phyloP scores from a whole-genome alignment of 2,797 vertebrate species.

The Hoplostethus atlanticus region DNA sequence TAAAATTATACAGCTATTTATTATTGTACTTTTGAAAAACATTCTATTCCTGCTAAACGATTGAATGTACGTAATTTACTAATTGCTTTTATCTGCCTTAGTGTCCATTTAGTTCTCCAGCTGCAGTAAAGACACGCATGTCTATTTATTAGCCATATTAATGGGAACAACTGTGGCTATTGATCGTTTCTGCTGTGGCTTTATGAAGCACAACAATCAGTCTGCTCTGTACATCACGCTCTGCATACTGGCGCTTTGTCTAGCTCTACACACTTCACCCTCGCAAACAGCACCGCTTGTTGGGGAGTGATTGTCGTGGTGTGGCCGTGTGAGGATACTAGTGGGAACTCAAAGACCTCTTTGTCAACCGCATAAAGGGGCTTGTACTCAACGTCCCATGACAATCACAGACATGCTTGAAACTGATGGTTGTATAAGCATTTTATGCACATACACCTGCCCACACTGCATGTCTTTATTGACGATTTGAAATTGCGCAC shows the following conservation, averaged over 20 bases:
- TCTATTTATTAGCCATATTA: neutral
- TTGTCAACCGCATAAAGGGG: conserved; percentile 26
- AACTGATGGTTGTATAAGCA: conserved; percentile 34
- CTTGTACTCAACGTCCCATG: conserved; percentile 22
- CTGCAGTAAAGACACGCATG: neutral
- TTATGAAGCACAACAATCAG: conserved; percentile 43
- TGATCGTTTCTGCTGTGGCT: conserved; percentile 31
- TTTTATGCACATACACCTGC: neutral
- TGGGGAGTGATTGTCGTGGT: conserved; percentile 15
- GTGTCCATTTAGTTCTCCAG: too few species aligned
- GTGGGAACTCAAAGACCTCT: conserved; percentile 37
- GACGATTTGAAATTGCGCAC: conserved; percentile 45
- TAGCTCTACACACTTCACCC: conserved; percentile 12
- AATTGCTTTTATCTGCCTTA: too few species aligned
- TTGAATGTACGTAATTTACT: too few species aligned
- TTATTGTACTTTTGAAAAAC: too few species aligned
- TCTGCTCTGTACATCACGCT: conserved; percentile 2
- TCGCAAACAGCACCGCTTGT: conserved; percentile 25
- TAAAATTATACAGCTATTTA: too few species aligned
- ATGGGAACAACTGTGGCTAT: conserved; percentile 24
- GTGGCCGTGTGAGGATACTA: neutral
- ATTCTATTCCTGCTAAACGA: too few species aligned
- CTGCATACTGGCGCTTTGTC: conserved; percentile 35
- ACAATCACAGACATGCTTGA: conserved; percentile 1
- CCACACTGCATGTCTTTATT: conserved; percentile 9